These are phyloP conservation scores for Venustoraphidia nigricollis DNA, from an alignment of 2,888 invertebrate species.

Conservation along the genomic window DNA sequence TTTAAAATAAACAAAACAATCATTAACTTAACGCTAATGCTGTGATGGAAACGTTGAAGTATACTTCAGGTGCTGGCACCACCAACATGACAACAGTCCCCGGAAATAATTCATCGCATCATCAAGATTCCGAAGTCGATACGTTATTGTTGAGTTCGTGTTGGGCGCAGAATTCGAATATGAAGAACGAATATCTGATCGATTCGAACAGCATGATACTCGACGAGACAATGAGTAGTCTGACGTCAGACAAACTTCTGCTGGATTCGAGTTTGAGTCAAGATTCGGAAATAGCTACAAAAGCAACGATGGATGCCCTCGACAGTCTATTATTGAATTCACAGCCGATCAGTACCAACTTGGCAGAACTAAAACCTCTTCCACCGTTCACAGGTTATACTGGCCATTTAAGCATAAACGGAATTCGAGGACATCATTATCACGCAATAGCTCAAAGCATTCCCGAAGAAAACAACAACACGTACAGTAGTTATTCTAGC, in stretches of 20 bases:
- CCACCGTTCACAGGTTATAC: slow-evolving; percentile 80
- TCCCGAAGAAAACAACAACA: slow-evolving; percentile 59
- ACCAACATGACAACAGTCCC: slow-evolving; percentile 1
- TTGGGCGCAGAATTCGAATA: slow-evolving; percentile 41
- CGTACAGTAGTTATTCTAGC: slow-evolving; percentile 31
- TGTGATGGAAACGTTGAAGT: slow-evolving; percentile 6
- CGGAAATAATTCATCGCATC: slow-evolving; percentile 15
- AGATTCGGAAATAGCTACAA: slow-evolving; percentile 27
- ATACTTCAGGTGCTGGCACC: not conserved
- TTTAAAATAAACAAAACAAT: too few relatives aligned
- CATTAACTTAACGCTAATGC: too few relatives aligned
- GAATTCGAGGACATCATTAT: slow-evolving; percentile 76
- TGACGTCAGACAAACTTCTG: slow-evolving; percentile 29
- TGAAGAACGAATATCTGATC: slow-evolving; percentile 33
- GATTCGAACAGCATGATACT: slow-evolving; percentile 38
- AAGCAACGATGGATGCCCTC: slow-evolving; percentile 45
- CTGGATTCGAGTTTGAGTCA: slow-evolving; percentile 29
- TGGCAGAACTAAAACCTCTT: slow-evolving; percentile 71
- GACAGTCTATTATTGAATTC: slow-evolving; percentile 46
- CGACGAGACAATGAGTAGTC: slow-evolving; percentile 35
- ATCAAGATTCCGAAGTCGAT: slow-evolving; percentile 41
- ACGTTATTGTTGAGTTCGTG: slow-evolving; percentile 56
- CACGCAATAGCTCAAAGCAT: slow-evolving; percentile 67
- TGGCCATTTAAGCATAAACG: slow-evolving; percentile 73
- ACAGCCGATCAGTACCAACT: slow-evolving; percentile 40